Conservation (phyloP, 2,888 invertebrate species). For the Piscicola geometra region DNA sequence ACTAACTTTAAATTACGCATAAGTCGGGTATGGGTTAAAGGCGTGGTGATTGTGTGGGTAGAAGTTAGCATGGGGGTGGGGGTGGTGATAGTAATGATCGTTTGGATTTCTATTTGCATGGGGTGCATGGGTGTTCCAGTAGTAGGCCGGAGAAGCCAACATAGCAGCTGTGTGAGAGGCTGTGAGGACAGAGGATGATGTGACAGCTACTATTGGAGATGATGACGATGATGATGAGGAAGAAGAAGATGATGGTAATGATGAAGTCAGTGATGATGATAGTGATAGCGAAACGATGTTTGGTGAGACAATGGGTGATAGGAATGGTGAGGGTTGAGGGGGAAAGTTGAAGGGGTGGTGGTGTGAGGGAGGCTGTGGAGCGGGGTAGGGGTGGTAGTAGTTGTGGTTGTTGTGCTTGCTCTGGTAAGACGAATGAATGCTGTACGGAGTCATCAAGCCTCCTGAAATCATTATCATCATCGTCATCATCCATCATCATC, state of each 20-base stretch:
- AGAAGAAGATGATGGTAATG: background rate
- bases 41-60: background rate
- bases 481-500: conserved; percentile 34
- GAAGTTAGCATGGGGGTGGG: background rate
- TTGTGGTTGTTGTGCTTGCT: background rate
- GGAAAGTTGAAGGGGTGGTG: background rate
- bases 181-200: background rate
- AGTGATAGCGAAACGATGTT: background rate
- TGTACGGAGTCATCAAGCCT: too few relatives aligned
- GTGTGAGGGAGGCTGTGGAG: background rate
- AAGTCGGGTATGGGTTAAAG: background rate
- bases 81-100: background rate
- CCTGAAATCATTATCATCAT: conserved; percentile 22
- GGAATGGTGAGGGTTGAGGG: background rate
- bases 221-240: background rate
- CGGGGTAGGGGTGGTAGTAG: background rate
- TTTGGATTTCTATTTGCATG: background rate
- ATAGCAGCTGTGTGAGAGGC: background rate
- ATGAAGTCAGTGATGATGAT: background rate
- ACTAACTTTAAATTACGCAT: background rate
- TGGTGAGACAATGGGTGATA: background rate
- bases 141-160: background rate
- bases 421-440: too few relatives aligned
- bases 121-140: background rate
- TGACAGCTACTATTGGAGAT: background rate